Conservation (phyloP, 2,113 vertebrate species). For the Syngnathus floridae region DNA sequence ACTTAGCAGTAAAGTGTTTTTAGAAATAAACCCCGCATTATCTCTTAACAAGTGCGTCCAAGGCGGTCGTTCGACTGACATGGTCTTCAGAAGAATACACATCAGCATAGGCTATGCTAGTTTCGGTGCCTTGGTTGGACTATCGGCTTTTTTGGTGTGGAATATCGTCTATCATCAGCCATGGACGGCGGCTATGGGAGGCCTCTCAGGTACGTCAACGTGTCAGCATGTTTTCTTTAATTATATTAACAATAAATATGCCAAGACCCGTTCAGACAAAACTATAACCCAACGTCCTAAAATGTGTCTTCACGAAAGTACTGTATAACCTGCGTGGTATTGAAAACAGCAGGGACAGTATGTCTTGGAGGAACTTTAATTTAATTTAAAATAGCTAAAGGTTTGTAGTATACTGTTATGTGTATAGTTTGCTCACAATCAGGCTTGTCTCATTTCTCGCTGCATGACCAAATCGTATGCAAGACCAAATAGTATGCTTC, state of each 20-base stretch:
- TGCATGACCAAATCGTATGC: no score
- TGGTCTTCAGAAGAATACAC: conserved; percentile 58
- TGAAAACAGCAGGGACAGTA: no score
- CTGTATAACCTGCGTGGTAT: no score
- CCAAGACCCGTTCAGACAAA: neutral
- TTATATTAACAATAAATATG: neutral
- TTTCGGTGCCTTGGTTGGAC: conserved; percentile 71
- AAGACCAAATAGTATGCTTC: no score
- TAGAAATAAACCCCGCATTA: neutral
- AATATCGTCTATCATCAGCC: conserved; percentile 79
- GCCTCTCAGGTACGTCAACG: conserved; percentile 77
- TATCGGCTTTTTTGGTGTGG: conserved; percentile 84
- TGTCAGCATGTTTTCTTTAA: neutral
- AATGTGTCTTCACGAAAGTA: neutral
- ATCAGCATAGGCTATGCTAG: conserved; percentile 77
- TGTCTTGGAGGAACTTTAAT: no score
- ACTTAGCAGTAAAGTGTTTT: neutral
- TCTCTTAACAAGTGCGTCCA: neutral
- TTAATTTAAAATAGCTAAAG: no score
- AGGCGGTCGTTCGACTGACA: conserved; percentile 9
- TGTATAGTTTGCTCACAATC: no score
- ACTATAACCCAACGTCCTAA: neutral
- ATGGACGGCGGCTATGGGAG: conserved; percentile 84
- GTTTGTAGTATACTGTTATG: no score
- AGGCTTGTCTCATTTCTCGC: no score